Conservation (phyloP, 2,113 vertebrate genomes). For the Charadrius vociferus region DNA sequence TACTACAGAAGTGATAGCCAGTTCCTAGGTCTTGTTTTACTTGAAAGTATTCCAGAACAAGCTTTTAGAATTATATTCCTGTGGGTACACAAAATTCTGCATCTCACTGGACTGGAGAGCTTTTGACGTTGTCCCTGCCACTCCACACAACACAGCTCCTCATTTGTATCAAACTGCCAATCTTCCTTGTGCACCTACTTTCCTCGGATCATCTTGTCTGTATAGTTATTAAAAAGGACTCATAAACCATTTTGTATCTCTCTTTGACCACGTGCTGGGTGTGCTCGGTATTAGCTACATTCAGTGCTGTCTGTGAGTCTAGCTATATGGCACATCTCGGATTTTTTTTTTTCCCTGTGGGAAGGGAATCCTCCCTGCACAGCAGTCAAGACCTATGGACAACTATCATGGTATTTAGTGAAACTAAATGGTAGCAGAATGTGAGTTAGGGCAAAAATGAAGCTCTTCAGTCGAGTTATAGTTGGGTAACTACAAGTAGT, state of each 20-base stretch:
- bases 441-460: background rate
- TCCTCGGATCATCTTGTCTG: background rate
- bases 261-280: background rate
- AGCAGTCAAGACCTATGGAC: background rate
- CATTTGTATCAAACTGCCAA: background rate
- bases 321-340: too few relatives aligned
- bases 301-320: background rate
- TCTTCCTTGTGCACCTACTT: background rate
- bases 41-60: background rate
- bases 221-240: background rate
- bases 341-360: background rate
- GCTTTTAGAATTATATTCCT: background rate
- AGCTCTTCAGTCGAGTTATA: background rate
- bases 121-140: background rate
- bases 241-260: background rate
- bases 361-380: background rate
- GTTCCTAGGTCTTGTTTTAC: background rate
- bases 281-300: background rate
- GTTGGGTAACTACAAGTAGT: background rate
- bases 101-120: background rate
- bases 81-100: background rate
- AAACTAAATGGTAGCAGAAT: background rate
- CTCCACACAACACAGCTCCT: background rate
- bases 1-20: background rate
- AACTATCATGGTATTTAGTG: too few relatives aligned